Percentiles rank a stretch among this genome's conserved stretches.
Conservation (phyloP, 2,888 invertebrate species). For the Drosophila demipolita region DNA sequence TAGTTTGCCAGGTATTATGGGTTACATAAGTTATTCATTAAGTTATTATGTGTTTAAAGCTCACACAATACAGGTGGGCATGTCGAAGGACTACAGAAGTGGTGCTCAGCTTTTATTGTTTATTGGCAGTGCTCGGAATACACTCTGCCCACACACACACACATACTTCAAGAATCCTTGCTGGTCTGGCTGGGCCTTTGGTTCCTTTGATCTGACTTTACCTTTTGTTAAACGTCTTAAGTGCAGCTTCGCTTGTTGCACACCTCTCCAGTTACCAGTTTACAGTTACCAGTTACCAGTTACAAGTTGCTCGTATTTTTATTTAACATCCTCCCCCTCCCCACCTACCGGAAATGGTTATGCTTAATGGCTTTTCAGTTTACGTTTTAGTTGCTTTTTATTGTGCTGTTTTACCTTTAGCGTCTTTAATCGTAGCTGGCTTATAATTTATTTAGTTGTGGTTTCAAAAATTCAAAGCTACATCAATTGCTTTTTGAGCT, state of each 20-base stretch:
- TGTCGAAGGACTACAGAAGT: constrained; percentile 37
- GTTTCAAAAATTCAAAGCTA: constrained; percentile 14
- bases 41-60: constrained; percentile 79
- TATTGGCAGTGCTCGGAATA: constrained; percentile 60
- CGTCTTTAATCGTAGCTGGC: constrained; percentile 34
- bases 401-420: constrained; percentile 7
- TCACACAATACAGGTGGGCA: constrained; percentile 50
- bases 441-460: constrained; percentile 61
- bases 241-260: constrained; percentile 69
- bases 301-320: constrained; percentile 18
- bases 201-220: constrained; percentile 52
- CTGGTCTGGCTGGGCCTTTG: constrained; percentile 26
- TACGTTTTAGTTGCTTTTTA: constrained; percentile 24
- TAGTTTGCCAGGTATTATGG: constrained; percentile 59
- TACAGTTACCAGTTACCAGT: background rate
- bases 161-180: background rate
- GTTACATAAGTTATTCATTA: constrained; percentile 70
- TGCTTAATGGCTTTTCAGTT: constrained; percentile 68
- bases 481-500: constrained; percentile 20
- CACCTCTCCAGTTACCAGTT: constrained; percentile 46
- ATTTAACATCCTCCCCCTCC: constrained; percentile 5
- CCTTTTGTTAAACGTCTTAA: constrained; percentile 69
- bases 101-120: constrained; percentile 69
- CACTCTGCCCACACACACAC: constrained; percentile 19
- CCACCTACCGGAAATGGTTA: constrained; percentile 70